Base-by-base conservation (phyloP, 2,888 invertebrate genomes). In the Lypha dubia region DNA sequence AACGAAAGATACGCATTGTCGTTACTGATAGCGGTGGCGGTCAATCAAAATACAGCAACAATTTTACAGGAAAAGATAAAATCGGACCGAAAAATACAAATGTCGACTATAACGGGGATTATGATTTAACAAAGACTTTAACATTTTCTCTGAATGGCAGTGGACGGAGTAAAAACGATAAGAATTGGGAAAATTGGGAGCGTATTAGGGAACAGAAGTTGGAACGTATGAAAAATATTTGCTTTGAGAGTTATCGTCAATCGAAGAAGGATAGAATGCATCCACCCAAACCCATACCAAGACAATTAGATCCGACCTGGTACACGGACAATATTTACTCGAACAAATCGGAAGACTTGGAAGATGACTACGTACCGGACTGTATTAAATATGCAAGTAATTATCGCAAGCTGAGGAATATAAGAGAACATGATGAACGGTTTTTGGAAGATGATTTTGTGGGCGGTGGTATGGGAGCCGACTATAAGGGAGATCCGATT, bases 171-270 rank as follows among this genome's bases (percentile, higher is more conserved):
- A 91, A 91, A 86, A 91, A 90, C 74, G 92, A 92, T 85, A 92
- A 92, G 86, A 92, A 91, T 88, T 92, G 91, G 91, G 92, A 92
- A 87, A 92, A 92, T 87, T 92, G 92, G 92, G 92, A 92, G 85
- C 90, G 92, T 70, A 91, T 92, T 79, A 89, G 92, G 17, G 92
- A 92, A 82, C 92, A 91, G 81, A 92, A 92, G 87, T 88, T 92
- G 79, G 92, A 92, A 86, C 90, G 90, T 81, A 92, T 92, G 92
- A 92, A 92, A 88, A 91, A 90, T 87, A 92, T 92, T 65, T 92
- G 92, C 87, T 92, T 92, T 86, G 92, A 92, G 86, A 92, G 92
- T 88, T 92, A 92, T 82, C 92, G 92, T 87, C 91, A 91, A 88
- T 91, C 92, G 86, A 92, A 92, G 88, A 88, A 90, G 73, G 91